Base-by-base conservation (phyloP, 1,140 invertebrate genomes). In the Panagrolaimus sp. region DNA sequence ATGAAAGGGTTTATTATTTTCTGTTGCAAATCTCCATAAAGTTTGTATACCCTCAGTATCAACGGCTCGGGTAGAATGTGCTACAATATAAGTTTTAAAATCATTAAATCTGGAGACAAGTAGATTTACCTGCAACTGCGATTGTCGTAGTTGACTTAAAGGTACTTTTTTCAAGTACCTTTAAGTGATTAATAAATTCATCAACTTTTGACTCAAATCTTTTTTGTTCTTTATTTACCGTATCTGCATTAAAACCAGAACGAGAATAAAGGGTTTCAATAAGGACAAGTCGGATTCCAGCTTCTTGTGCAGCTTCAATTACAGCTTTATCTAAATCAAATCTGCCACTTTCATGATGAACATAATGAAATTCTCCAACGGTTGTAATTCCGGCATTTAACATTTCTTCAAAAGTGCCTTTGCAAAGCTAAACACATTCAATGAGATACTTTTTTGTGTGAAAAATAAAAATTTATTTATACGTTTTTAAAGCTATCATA, bases 361-460 rank as follows among this genome's bases (percentile, higher is more conserved):
- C 80, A 55, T 82, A 82, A 66, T 82, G 80, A 63, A 83, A 81
- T 68, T 82, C 80, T 15, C 80, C 80, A 43, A 82, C 80, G 4
- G 76, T 77, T 8, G 80, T 82, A 55, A 82, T 82, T 45, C 80
- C 79, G 5, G 79, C 76, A n/a, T 63, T 63, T 1, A 82, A 63
- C 80, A 82, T 82, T 70, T 82, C 80, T n/a, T 58, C 38, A 65
- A 82, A 82, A 24, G 81, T 83, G 0, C 68, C 69, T 46, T 65
- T 44, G 21, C 80, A 83, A 45, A 76, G 76, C 74, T 83, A 43
- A 70, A 83, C 74, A 21, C 2, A 4, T 38, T 38, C 7, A 38
- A n/a, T n/a, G n/a, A n/a, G n/a, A n/a, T n/a, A n/a, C n/a, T n/a
- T n/a, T n/a, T n/a, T n/a, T n/a, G n/a, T n/a, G n/a, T n/a, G n/a